Conservation (phyloP, 2,888 invertebrate species). For the Agrotis segetum region DNA sequence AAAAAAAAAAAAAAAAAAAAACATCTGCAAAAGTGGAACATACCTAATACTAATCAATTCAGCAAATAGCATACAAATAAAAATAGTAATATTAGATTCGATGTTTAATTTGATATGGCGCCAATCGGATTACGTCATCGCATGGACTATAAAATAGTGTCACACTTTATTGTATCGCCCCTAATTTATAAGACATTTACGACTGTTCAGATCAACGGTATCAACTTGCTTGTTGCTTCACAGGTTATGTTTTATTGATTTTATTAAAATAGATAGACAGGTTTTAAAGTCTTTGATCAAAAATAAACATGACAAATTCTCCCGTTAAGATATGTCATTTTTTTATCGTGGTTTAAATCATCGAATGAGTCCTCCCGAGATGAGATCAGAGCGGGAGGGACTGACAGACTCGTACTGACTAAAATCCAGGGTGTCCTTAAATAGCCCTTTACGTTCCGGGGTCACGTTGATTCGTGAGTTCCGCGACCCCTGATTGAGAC, state of each 20-base stretch:
- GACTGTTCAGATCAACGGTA: slow-evolving; percentile 14
- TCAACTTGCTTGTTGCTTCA: slow-evolving; percentile 12
- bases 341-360: too few species aligned
- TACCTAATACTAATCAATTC: neutral
- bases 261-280: neutral
- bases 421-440: too few species aligned
- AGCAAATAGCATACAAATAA: neutral
- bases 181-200: slow-evolving; percentile 41
- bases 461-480: too few species aligned
- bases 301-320: slow-evolving; percentile 3
- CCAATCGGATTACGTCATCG: slow-evolving; percentile 27
- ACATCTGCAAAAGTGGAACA: neutral
- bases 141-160: slow-evolving; percentile 23
- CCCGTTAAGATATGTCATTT: too few species aligned
- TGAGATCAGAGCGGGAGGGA: too few species aligned
- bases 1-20: too few species aligned
- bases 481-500: too few species aligned
- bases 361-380: too few species aligned
- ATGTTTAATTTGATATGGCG: slow-evolving; percentile 36
- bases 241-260: slow-evolving; percentile 10
- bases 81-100: slow-evolving; percentile 14
- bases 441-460: too few species aligned
- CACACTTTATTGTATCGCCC: slow-evolving; percentile 10
- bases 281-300: neutral
- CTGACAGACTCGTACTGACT: too few species aligned